Conservation (phyloP, 2,113 vertebrate genomes). For the Sclerurus mexicanus region DNA sequence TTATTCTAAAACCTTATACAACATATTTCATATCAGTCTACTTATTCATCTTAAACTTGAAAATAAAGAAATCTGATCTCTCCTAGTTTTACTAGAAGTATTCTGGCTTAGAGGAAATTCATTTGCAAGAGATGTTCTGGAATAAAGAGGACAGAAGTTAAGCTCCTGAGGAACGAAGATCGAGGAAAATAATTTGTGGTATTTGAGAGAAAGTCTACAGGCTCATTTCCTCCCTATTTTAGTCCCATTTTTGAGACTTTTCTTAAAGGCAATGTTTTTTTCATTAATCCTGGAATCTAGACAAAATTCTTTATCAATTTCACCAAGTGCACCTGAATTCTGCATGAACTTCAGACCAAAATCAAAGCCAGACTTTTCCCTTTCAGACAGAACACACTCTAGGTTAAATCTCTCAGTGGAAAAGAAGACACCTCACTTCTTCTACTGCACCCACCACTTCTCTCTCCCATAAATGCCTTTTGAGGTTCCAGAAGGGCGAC, state of each 20-base stretch:
- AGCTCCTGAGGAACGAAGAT: background rate
- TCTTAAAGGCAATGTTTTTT: background rate
- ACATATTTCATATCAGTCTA: slow-evolving; percentile 39
- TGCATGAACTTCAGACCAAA: background rate
- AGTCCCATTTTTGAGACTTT: background rate
- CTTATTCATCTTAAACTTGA: slow-evolving; percentile 34
- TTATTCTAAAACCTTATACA: slow-evolving; percentile 44
- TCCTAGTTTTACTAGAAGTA: slow-evolving; percentile 30
- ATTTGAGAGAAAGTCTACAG: background rate
- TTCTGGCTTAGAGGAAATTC: slow-evolving; percentile 13
- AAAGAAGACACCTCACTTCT: background rate
- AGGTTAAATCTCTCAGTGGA: background rate
- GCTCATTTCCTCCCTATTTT: background rate
- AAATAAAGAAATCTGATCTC: slow-evolving; percentile 38
- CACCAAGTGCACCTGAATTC: background rate
- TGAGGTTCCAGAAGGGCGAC: background rate
- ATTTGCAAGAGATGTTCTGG: background rate
- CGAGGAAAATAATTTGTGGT: slow-evolving; percentile 9
- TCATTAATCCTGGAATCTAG: background rate
- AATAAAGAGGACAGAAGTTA: slow-evolving; percentile 8
- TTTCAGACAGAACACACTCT: background rate
- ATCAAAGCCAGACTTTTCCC: background rate
- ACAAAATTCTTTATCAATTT: background rate
- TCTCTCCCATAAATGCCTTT: background rate
- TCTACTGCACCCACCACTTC: background rate